Base-by-base conservation (phyloP, 2,797 vertebrate genomes). In the Silurus aristotelis region DNA sequence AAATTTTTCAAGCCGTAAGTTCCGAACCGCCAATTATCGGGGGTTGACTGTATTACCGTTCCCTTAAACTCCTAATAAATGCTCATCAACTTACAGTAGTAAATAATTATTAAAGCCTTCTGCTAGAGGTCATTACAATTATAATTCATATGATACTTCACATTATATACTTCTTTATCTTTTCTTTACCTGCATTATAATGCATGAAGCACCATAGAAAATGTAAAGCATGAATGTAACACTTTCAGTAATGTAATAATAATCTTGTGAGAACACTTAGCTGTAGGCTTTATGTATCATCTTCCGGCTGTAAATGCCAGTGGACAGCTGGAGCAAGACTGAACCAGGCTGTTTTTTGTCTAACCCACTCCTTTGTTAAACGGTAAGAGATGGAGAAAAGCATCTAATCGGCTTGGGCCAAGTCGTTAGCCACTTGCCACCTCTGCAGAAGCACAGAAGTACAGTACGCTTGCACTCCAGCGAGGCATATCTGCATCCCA, bases 171-270 rank as follows among this genome's bases (percentile, higher is more conserved):
- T 27, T 31, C 73, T 76, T 58, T 58, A 15, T 76, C 22, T 15
- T 0, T 55, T 27, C 52, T 38, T 38, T 38, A 38, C 27, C 31
- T 22, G 58, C 22, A n/a, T 22, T 78, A 20, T n/a, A 22, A 6
- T n/a, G 19, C 12, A 61, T 43, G n/a, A 17, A 31, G 55, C 25
- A 76, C 52, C 7, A 3, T 58, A 58, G 3, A 58, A 17, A 79
- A n/a, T n/a, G 60, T 90, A 91, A 89, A 91, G 90, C 92, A 92
- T 91, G 90, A 91, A 89, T 92, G 92, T 92, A 93, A 93, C 91
- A 90, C 91, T 91, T 90, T 86, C 85, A 88, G 87, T 93, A 93
- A 93, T 91, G 92, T 91, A 92, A 92, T 90, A 92, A 79, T 93
- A 93, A 94, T 89, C 91, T 87, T 82, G 87, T 88, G 88, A 90